These are phyloP conservation scores for Montipora capitata DNA, from an alignment of 92 coral and sea anemone species.

Conservation along the genomic window DNA sequence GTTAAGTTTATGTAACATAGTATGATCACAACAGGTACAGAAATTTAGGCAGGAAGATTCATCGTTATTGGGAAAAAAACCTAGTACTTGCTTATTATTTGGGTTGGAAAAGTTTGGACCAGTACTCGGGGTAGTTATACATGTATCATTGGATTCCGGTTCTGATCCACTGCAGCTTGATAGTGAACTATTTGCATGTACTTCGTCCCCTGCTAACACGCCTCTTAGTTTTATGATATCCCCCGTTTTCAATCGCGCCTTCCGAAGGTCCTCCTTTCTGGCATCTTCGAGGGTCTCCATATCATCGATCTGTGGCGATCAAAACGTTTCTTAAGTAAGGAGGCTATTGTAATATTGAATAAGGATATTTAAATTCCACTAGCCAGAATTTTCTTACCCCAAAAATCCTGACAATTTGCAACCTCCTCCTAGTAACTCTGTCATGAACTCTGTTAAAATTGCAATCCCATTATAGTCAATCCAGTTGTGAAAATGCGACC, in stretches of 20 bases:
- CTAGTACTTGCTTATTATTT: no score
- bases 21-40: not conserved
- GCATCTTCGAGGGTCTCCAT: constrained; percentile 13
- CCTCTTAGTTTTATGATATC: constrained; percentile 43
- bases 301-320: constrained; percentile 43
- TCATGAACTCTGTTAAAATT: no score
- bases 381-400: no score
- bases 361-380: no score
- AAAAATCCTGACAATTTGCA: no score
- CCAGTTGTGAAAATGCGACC: no score
- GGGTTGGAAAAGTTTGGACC: not conserved
- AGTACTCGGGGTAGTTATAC: not conserved
- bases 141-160: not conserved
- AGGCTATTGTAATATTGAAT: not conserved
- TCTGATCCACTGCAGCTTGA: not conserved
- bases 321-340: no score
- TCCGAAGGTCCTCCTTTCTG: constrained; percentile 35
- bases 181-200: not conserved
- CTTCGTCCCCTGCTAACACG: not conserved
- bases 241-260: constrained; percentile 44
- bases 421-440: no score
- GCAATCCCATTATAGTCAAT: no score
- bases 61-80: no score
- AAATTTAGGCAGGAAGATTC: constrained; percentile 13
- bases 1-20: no score